phyloP scores from a whole-genome alignment of 2,888 invertebrate species.

The Noctua pronuba region DNA sequence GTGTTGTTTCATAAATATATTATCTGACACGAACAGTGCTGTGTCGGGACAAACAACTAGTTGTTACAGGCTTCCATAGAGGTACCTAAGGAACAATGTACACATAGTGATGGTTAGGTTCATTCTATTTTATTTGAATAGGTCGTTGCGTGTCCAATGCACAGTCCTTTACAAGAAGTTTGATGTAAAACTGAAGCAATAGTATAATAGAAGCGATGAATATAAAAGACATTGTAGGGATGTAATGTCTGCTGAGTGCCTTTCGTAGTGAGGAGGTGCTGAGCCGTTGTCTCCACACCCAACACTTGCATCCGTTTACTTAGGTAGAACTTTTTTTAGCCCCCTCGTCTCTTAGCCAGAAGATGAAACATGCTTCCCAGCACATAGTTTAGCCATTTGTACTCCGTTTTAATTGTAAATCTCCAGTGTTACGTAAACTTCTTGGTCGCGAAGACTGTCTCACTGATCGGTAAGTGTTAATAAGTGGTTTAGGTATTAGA shows the following conservation, averaged over 20 bases:
- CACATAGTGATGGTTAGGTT: conserved; percentile 60
- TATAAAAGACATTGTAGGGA: conserved; percentile 49
- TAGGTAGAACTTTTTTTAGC: conserved; percentile 27
- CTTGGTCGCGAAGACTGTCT: conserved; percentile 70
- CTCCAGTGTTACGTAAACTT: conserved; percentile 60
- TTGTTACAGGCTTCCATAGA: conserved; percentile 43
- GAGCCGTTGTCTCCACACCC: conserved; percentile 48
- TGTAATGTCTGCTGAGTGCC: conserved; percentile 64
- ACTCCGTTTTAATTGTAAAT: conserved; percentile 20
- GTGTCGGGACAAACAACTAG: conserved; percentile 40
- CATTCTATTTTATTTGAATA: conserved; percentile 53
- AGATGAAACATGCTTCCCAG: conserved; percentile 11
- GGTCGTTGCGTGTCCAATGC: conserved; percentile 60
- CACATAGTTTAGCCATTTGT: conserved; percentile 9
- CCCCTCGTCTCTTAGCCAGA: conserved; percentile 9
- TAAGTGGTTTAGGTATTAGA: conserved; percentile 70
- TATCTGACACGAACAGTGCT: conserved; percentile 30
- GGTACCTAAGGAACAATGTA: conserved; percentile 49
- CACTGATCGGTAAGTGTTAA: conserved; percentile 76
- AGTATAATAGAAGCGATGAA: conserved; percentile 49
- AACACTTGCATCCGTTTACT: conserved; percentile 37
- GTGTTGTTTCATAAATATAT: conserved; percentile 55
- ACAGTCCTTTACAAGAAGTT: conserved; percentile 61
- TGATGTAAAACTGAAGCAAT: conserved; percentile 57
- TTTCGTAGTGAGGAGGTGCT: conserved; percentile 63